Evolutionary conservation across 2,888 invertebrate genomes (phyloP), one percentile per base, ranked within the genome.

Genomic region (Dilophus febrilis): DNA sequence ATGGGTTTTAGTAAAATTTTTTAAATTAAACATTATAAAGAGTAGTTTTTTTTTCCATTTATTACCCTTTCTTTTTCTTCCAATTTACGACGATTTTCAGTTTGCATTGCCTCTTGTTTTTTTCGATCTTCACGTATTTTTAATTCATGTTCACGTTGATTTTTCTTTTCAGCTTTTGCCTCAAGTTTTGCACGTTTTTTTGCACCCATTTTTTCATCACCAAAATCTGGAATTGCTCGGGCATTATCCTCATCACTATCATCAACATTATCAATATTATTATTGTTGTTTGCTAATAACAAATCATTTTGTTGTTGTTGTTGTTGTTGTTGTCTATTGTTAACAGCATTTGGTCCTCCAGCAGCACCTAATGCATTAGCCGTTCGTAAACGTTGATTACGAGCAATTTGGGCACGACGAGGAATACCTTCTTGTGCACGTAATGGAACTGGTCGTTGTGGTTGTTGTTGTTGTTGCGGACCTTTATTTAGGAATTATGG

Each of bases 131-230:
- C 83, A 28, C 88, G 68, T 43, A 79, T 68, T 43, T 76, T 71
- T 48, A 84, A 74, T 50, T 84, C 83, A 14, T 74, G 77, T 66
- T 90, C 94, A 48, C 85, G 71, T 46, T 77, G 77, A 37, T 76
- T 72, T 55, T 79, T 82, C 58, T 79, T 88, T 55, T 85, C 91
- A 47, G 83, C 77, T 59, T 97, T 97, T 0, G 88, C 88, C 65
- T 92, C 91, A 32, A 95, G 59, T 59, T 97, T 97, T 1, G 86
- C 87, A 26, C 85, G 67, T 64, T 95, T 97, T 64, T 95, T 97
- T 0, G 90, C 82, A 10, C 95, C 95, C 57, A 86, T 73, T 64
- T 90, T 94, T 33, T 77, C 77, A 50, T 83, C 83, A 40, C 55
- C 50, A 26, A 45, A 40, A 12, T 51, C 47, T 2, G 42, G 46